Conservation (phyloP, 1,140 invertebrate genomes). For the Brachionus koreanus region DNA sequence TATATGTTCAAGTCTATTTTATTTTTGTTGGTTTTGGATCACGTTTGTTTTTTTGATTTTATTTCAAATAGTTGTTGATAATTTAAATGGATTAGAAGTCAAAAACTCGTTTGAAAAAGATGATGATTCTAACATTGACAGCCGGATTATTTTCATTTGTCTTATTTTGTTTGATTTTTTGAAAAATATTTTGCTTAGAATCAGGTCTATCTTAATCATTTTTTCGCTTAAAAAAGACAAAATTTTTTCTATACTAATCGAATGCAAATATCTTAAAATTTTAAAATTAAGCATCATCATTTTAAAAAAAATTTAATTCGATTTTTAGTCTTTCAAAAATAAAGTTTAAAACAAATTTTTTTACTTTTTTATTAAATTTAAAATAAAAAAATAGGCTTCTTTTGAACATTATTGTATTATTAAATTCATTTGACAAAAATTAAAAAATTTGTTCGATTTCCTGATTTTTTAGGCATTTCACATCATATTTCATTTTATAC, state of each 20-base stretch:
- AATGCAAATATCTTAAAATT: slow-evolving; percentile 32
- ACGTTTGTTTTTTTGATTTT: not conserved
- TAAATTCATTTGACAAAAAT: too few species aligned
- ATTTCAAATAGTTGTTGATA: not conserved
- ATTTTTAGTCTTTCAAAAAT: not conserved
- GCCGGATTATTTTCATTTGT: not conserved
- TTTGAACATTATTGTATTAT: too few species aligned
- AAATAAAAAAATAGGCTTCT: too few species aligned
- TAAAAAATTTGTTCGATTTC: too few species aligned
- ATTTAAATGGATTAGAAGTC: not conserved
- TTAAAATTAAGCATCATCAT: not conserved
- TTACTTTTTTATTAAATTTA: not conserved
- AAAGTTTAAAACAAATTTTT: not conserved
- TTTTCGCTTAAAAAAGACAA: not conserved
- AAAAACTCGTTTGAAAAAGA: not conserved
- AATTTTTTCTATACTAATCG: slow-evolving; percentile 11
- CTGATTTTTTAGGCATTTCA: too few species aligned
- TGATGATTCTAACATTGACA: not conserved
- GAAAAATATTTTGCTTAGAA: not conserved
- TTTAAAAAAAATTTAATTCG: not conserved
- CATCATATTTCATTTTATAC: too few species aligned
- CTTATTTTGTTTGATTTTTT: not conserved
- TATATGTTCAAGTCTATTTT: not conserved
- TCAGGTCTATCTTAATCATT: not conserved
- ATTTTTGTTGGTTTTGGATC: slow-evolving; percentile 1